Evolutionary conservation across 2,888 invertebrate species (phyloP), one percentile per base, ranked within the genome.

Genomic region (Callinectes sapidus): DNA sequence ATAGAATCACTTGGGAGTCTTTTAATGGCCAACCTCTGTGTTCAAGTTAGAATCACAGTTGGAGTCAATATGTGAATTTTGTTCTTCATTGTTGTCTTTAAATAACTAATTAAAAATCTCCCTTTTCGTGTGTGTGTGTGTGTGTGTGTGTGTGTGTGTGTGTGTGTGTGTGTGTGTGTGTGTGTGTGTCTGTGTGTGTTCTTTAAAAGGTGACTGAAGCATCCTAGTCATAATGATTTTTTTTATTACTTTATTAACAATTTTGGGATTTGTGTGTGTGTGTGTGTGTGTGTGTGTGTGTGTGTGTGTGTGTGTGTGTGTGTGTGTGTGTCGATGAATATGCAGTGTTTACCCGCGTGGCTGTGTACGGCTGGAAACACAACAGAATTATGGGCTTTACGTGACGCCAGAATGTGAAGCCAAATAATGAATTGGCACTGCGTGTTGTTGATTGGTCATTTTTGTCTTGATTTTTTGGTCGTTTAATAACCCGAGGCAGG

Each of bases 221-320:
- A 61, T 61, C 18, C 61, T 18, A 18, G 18, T 61, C 5, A 61
- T 61, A 61, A 23, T 23, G 18, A n/a, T 23, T 61, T 61, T 61
- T 23, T 61, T 61, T 23, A 61, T 61, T 18, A 61, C 61, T 61
- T 61, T 5, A 61, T 61, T 61, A 18, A 61, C 18, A 61, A 23
- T 61, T 23, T 61, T 23, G 5, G 61, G 23, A 18, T 81, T 32
- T 81, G 35, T 32, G 77, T 81, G 77, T 81, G 77, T 32, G 77
- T 32, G 77, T 32, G 77, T 32, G 77, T 32, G 77, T n/a, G 77
- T 32, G 77, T 32, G 81, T 61, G 71, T 71, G 71, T 71, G 71
- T 32, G 35, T 81, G 81, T 81, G 81, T 81, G 81, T 81, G 81
- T 81, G 81, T 81, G 81, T 81, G 81, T 81, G 35, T 35, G 81